Evolutionary conservation across 1,140 invertebrate genomes (phyloP), one percentile per base, ranked within the genome.

Genomic region (Sipha flava): DNA sequence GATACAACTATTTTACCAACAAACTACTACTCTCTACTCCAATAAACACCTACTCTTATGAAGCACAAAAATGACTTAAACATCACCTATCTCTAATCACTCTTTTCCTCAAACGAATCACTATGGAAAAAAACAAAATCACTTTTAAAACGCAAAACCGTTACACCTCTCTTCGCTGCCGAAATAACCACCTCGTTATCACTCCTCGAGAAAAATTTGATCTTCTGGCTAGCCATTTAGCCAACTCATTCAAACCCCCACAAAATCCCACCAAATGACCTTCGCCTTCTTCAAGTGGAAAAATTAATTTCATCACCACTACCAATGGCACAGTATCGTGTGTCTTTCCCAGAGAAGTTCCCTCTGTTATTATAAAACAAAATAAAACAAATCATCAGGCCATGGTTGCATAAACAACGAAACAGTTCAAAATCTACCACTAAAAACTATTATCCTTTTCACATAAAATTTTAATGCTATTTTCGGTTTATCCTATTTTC

Each of bases 401-500:
- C n/a, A 45, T 23, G 79, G 66, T 66, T 14, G 31, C 18, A 79
- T 79, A 23, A n/a, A 57, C 26, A 54, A 34, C 23, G 3, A 31
- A 64, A 40, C n/a, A n/a, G n/a, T n/a, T n/a, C n/a, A n/a, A n/a
- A n/a, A n/a, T n/a, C n/a, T n/a, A n/a, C n/a, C n/a, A n/a, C n/a
- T n/a, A n/a, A n/a, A n/a, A n/a, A n/a, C n/a, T n/a, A n/a, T n/a
- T n/a, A n/a, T n/a, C n/a, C n/a, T n/a, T n/a, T n/a, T n/a, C n/a
- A n/a, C n/a, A n/a, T n/a, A n/a, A n/a, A n/a, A n/a, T n/a, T n/a
- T 66, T 54, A 79, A 79, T 49, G 34, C 79, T 12, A 79, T 66
- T 16, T 34, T 79, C 16, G 21, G 57, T 29, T 10, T 79, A 18
- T 43, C n/a, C 10, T 79, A 34, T 64, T 31, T n/a, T 5, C 79